Base-by-base conservation (phyloP, 2,888 invertebrate species). In the Oscheius sp. region DNA sequence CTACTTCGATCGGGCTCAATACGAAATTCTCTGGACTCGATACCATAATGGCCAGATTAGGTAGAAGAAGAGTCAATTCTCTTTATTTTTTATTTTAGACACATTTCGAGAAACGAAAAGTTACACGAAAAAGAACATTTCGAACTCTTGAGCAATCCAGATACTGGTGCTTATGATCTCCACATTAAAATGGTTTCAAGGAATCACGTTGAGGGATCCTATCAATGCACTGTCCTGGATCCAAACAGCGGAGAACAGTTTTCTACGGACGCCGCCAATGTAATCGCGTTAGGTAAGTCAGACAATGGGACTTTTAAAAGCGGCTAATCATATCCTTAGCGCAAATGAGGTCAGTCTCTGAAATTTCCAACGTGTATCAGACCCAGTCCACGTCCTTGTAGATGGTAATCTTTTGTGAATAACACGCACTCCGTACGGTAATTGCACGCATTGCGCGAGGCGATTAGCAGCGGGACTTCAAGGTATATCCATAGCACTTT, bases 151-250 rank as follows among this genome's bases (percentile, higher is more conserved):
- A 71, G 70, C 39, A 76, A 78, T 65, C 53, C 71, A 8, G 50
- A 65, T 39, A 69, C 76, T 73, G 95, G 95, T 71, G 91, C 91
- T 42, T 96, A 95, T 90, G 94, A 95, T 89, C 90, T 96, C 83
- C 90, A 92, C 88, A 94, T 96, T 84, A 91, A 92, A 76, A 64
- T 75, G 65, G 70, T 80, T 17, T 64, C 70, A 10, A 70, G 71
- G 8, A 65, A 65, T 20, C 68, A 64, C 52, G 78, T 77, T 0
- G 75, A 78, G 45, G 80, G 80, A 42, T 70, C 71, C 17, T 80
- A 74, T 58, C 76, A 80, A 89, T 96, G 95, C 75, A 84, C 84
- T 66, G 81, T 88, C 39, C 88, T 92, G 92, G 83, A 69, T 31
- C 75, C 92, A 92, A 85, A 93, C 92, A 89, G 92, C 91, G 86